Percentiles rank a stretch among this genome's conserved stretches.
phyloP scores from a whole-genome alignment of 30 jellyfish, hydroid and myxozoan species.

The Rhopilema esculentum region DNA sequence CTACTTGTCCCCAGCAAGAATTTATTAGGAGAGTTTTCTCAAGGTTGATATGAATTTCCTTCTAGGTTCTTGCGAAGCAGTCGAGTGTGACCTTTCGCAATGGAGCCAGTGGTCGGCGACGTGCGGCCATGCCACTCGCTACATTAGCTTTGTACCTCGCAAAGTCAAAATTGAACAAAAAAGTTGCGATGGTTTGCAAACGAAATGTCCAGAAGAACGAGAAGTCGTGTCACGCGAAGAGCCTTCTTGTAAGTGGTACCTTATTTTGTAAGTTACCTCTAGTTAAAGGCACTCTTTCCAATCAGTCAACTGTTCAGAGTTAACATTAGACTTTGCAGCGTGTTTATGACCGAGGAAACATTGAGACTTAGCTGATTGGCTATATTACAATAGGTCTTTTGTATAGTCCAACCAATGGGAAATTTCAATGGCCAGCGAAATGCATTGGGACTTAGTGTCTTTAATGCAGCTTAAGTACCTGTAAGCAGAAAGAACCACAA shows the following conservation, averaged over 20 bases:
- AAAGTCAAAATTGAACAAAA: background rate
- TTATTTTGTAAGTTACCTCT: background rate
- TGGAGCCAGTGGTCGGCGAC: conserved; percentile 70
- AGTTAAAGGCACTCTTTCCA: background rate
- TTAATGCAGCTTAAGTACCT: too few species aligned
- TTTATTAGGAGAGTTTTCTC: too few species aligned
- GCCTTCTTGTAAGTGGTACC: background rate
- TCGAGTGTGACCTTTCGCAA: conserved; percentile 19
- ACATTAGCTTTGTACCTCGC: background rate
- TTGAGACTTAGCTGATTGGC: too few species aligned
- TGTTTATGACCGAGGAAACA: too few species aligned
- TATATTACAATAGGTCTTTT: too few species aligned
- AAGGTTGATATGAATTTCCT: background rate
- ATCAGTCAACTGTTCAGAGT: too few species aligned
- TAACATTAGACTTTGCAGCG: too few species aligned
- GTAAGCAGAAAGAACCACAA: too few species aligned
- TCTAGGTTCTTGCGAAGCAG: conserved; percentile 48
- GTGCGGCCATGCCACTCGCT: conserved; percentile 52
- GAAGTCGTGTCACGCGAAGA: conserved; percentile 16
- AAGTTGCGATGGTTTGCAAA: conserved; percentile 49
- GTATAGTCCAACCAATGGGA: too few species aligned
- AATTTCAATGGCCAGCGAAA: too few species aligned
- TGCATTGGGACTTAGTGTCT: too few species aligned
- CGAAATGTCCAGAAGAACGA: conserved; percentile 28
- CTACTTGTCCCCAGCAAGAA: too few species aligned